Percentiles rank a stretch among this genome's conserved stretches.
Conservation (phyloP, 2,797 vertebrate species). For the Notolepis coatsorum region DNA sequence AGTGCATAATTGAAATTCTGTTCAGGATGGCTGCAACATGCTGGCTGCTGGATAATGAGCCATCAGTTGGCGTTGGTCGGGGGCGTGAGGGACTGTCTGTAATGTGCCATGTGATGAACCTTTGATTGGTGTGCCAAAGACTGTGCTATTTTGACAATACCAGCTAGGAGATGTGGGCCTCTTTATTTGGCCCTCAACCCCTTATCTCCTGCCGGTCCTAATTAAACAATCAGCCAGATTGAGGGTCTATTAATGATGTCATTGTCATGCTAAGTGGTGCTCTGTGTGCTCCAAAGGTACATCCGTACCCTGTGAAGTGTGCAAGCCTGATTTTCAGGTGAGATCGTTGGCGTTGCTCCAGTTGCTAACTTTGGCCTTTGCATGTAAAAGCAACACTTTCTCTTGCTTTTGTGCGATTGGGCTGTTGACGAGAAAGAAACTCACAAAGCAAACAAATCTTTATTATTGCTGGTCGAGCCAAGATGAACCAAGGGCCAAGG, state of each 20-base stretch:
- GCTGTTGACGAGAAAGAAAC: too few species aligned
- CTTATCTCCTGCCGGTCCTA: slow-evolving; percentile 80
- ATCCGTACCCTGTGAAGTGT: slow-evolving; percentile 26
- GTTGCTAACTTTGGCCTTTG: background rate
- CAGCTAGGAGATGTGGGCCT: slow-evolving; percentile 77
- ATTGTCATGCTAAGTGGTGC: slow-evolving; percentile 88
- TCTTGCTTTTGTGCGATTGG: too few species aligned
- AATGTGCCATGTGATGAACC: slow-evolving; percentile 89
- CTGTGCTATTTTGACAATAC: slow-evolving; percentile 83
- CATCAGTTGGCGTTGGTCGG: slow-evolving; percentile 85
- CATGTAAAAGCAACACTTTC: too few species aligned
- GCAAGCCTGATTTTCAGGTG: slow-evolving; percentile 28
- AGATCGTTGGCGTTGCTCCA: background rate
- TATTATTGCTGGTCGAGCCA: too few species aligned
- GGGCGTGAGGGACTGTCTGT: slow-evolving; percentile 77
- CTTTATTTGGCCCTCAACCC: slow-evolving; percentile 88
- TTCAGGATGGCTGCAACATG: slow-evolving; percentile 86
- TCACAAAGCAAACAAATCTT: too few species aligned
- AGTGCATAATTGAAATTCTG: slow-evolving; percentile 90
- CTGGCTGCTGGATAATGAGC: slow-evolving; percentile 87
- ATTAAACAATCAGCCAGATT: slow-evolving; percentile 93
- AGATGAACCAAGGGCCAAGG: too few species aligned
- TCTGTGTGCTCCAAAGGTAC: slow-evolving; percentile 61
- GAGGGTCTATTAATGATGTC: slow-evolving; percentile 87
- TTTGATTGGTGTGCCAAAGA: slow-evolving; percentile 87